phyloP scores from a whole-genome alignment of 1,140 invertebrate genomes.

The Papilio xuthus region DNA sequence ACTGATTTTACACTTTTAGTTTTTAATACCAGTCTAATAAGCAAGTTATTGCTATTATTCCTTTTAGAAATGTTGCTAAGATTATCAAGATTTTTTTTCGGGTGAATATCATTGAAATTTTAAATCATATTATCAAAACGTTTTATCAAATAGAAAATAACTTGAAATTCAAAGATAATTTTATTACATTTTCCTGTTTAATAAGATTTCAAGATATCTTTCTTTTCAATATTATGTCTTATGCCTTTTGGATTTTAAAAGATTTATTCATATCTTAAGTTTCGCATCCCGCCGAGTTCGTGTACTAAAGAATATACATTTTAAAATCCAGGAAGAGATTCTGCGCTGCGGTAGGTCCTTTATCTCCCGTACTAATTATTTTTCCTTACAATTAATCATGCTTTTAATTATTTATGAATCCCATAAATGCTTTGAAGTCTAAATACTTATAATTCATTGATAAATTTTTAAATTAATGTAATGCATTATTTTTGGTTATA shows the following conservation, averaged over 20 bases:
- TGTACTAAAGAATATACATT: not conserved
- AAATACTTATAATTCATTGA: slow-evolving; percentile 4
- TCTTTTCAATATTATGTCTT: not conserved
- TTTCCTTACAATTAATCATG: not conserved
- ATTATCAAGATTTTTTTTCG: too few species aligned
- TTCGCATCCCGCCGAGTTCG: slow-evolving; percentile 13
- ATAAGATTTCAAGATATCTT: not conserved
- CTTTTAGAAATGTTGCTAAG: too few species aligned
- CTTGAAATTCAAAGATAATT: not conserved
- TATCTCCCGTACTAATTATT: slow-evolving; percentile 11
- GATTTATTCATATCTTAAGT: slow-evolving; percentile 2
- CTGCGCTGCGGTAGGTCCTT: not conserved
- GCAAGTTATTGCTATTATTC: too few species aligned
- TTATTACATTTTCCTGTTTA: not conserved
- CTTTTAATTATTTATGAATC: slow-evolving; percentile 9
- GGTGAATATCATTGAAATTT: too few species aligned
- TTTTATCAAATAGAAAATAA: not conserved
- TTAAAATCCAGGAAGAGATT: slow-evolving; percentile 18
- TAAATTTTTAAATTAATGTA: not conserved
- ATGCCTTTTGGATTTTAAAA: not conserved
- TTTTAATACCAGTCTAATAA: too few species aligned
- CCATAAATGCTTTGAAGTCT: slow-evolving; percentile 16
- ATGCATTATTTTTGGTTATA: not conserved
- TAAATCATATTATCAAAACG: too few species aligned
- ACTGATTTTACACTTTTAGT: too few species aligned